Percentiles rank a stretch among this genome's conserved stretches.
These are phyloP conservation scores for Tauraco hartlaubi DNA, from an alignment of 2,797 vertebrate species.

Conservation along the genomic window DNA sequence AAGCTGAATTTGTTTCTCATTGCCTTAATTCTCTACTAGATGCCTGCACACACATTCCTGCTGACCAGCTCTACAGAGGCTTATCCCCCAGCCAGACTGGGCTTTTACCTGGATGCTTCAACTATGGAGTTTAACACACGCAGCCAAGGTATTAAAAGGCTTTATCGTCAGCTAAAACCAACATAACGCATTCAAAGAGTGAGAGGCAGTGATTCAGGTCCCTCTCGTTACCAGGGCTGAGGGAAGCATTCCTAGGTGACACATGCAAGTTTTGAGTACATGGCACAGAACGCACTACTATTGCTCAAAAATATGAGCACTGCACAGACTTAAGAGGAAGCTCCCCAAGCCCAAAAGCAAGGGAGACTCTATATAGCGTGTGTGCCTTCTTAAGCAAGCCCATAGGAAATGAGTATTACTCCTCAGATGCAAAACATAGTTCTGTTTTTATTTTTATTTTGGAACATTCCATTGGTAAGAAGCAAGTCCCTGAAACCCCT, in stretches of 20 bases:
- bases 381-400: neutral
- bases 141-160: neutral
- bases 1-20: neutral
- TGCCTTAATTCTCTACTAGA: neutral
- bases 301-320: neutral
- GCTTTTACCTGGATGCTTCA: neutral
- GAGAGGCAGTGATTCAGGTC: neutral
- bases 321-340: neutral
- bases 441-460: conserved; percentile 16
- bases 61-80: neutral
- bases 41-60: neutral
- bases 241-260: neutral
- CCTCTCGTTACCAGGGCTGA: neutral
- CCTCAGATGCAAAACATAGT: neutral
- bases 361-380: neutral
- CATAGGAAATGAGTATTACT: neutral
- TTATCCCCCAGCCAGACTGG: neutral
- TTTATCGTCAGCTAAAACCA: neutral
- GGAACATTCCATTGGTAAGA: neutral
- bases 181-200: neutral
- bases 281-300: neutral
- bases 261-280: neutral
- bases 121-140: neutral
- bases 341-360: neutral
- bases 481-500: neutral